These are phyloP conservation scores for Brachyistius frenatus DNA, from an alignment of 2,113 vertebrate species.

Conservation along the genomic window DNA sequence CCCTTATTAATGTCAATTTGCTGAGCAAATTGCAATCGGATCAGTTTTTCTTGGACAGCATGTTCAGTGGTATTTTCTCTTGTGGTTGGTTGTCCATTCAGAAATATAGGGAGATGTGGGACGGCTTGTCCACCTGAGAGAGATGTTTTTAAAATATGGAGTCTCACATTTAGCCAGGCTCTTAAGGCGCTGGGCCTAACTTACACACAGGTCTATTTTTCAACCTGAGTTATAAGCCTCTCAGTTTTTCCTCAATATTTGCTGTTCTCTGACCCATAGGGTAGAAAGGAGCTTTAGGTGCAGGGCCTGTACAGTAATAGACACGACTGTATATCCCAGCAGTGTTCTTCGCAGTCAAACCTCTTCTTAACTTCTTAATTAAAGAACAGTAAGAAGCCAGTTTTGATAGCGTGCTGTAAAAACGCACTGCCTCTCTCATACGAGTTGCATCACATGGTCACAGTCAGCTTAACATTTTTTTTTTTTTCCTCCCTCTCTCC, in stretches of 20 bases:
- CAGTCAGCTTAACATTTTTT: conserved; percentile 55
- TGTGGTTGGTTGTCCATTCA: conserved; percentile 78
- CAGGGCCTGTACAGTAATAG: conserved; percentile 10
- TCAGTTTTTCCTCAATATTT: conserved; percentile 56
- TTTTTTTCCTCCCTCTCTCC: conserved; percentile 40
- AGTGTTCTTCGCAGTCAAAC: neutral
- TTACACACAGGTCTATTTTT: conserved; percentile 71
- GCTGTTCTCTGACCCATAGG: conserved; percentile 41
- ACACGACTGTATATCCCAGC: neutral
- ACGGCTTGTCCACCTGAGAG: conserved; percentile 78
- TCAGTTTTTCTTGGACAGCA: conserved; percentile 84
- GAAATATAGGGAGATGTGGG: conserved; percentile 75
- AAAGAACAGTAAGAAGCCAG: conserved; percentile 15
- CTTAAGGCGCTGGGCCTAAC: conserved; percentile 49
- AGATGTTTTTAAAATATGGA: conserved; percentile 76
- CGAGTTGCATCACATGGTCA: conserved; percentile 66
- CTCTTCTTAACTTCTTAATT: conserved; percentile 6
- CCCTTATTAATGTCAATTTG: conserved; percentile 86
- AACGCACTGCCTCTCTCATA: conserved; percentile 38
- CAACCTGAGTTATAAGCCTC: conserved; percentile 44
- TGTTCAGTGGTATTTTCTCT: conserved; percentile 76
- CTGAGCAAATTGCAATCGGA: conserved; percentile 85
- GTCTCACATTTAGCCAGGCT: conserved; percentile 61
- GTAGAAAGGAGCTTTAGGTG: conserved; percentile 28
- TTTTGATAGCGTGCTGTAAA: conserved; percentile 42